phyloP scores from a whole-genome alignment of 2,797 vertebrate species.

The Prunella strophiata region DNA sequence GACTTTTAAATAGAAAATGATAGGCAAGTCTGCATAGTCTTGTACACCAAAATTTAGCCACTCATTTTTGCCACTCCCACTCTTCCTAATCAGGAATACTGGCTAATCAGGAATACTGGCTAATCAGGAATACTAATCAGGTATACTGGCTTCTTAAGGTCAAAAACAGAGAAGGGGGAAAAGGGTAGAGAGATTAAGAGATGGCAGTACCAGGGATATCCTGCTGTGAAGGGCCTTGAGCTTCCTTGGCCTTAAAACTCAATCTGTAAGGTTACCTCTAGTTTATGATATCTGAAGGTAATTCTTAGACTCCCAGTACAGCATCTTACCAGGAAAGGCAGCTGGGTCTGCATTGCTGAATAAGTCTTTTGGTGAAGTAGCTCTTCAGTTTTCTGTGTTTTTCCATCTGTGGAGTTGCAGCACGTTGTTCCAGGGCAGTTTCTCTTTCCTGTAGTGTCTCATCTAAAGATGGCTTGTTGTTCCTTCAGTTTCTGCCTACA shows the following conservation, averaged over 20 bases:
- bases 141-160: neutral
- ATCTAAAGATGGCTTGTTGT: neutral
- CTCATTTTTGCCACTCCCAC: neutral
- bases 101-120: too few species aligned
- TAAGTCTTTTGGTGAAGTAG: neutral
- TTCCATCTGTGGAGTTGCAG: neutral
- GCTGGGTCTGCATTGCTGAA: neutral
- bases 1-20: conserved; percentile 24
- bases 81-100: neutral
- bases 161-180: neutral
- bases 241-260: neutral
- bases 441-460: neutral
- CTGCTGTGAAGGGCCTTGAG: neutral
- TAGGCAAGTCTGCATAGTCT: neutral
- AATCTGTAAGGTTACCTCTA: neutral
- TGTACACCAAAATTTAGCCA: neutral
- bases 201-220: neutral
- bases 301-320: neutral
- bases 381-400: neutral
- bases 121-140: too few species aligned
- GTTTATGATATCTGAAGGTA: neutral
- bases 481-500: neutral
- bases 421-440: neutral
- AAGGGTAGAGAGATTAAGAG: neutral
- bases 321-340: neutral